These are phyloP conservation scores for Sebastes trivittatus DNA, from an alignment of 2,797 vertebrate genomes.

Conservation along the genomic window DNA sequence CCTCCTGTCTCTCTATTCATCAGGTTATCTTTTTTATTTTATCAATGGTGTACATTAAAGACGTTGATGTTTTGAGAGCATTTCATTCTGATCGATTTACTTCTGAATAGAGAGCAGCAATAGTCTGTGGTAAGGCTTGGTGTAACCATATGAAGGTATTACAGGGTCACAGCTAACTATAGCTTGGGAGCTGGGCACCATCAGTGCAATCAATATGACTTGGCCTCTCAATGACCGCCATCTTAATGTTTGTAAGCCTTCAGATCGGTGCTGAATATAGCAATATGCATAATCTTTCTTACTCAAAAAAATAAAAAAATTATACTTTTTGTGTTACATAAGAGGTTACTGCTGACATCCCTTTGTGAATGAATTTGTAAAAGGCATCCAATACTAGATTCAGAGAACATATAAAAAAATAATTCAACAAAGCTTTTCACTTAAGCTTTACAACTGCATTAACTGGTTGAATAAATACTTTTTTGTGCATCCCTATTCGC, in stretches of 20 bases:
- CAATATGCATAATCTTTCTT: background rate
- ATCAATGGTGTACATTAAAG: background rate
- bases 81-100: background rate
- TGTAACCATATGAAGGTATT: constrained; percentile 25
- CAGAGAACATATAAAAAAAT: background rate
- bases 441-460: background rate
- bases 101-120: background rate
- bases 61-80: background rate
- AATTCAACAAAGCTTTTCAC: background rate
- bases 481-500: background rate
- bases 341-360: background rate
- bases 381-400: background rate
- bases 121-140: background rate
- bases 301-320: background rate
- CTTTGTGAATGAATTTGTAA: background rate
- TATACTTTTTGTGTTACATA: background rate
- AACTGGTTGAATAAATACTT: background rate
- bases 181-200: constrained; percentile 12
- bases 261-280: background rate
- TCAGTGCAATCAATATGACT: background rate
- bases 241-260: background rate
- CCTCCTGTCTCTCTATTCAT: background rate
- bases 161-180: constrained; percentile 50
- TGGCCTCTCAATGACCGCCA: background rate
- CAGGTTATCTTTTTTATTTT: background rate